These are phyloP conservation scores for Clunio marinus DNA, from an alignment of 2,888 invertebrate genomes.

Conservation along the genomic window DNA sequence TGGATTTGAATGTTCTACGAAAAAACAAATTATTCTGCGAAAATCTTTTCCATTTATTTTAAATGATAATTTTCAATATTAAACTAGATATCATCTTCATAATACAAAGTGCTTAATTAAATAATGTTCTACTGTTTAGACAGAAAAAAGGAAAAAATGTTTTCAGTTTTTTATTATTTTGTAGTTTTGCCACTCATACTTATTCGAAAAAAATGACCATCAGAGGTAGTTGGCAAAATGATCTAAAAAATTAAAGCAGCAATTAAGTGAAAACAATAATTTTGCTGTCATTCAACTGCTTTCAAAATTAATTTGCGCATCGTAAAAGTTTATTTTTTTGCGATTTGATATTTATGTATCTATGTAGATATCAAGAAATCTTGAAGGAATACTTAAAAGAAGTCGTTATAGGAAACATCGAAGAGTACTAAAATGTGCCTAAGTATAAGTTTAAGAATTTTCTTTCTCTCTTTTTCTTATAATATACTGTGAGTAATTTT, in stretches of 20 bases:
- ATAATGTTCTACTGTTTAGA: too few species aligned
- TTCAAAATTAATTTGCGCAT: too few species aligned
- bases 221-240: constrained; percentile 21
- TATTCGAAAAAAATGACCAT: neutral
- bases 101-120: too few species aligned
- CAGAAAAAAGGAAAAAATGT: too few species aligned
- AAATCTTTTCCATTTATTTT: neutral
- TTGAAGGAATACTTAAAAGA: too few species aligned
- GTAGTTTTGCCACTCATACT: neutral
- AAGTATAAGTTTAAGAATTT: neutral
- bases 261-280: too few species aligned
- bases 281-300: too few species aligned
- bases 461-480: neutral
- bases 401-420: too few species aligned
- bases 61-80: constrained; percentile 11
- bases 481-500: constrained; percentile 8
- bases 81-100: too few species aligned
- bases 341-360: too few species aligned
- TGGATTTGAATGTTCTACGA: neutral
- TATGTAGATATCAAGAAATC: too few species aligned
- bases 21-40: neutral
- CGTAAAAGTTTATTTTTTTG: too few species aligned
- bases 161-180: neutral
- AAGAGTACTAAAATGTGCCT: neutral
- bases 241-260: neutral